Evolutionary conservation across 2,797 vertebrate species (phyloP).

Genomic region (Pipistrellus kuhlii): DNA sequence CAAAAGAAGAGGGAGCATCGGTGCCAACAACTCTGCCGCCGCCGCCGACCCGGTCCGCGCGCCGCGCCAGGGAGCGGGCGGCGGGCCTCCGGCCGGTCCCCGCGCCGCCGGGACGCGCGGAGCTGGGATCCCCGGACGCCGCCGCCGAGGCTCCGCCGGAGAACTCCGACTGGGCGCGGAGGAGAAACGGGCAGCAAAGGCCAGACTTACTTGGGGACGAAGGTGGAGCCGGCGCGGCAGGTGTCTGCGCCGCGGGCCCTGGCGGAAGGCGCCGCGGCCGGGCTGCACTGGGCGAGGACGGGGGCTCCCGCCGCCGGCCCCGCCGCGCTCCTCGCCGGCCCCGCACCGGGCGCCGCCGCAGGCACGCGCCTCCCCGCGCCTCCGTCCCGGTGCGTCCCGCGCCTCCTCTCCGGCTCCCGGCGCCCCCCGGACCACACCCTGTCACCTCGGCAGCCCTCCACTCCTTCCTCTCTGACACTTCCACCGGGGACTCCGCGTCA

Average conservation of each 20-base stretch:
- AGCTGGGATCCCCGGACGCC: not conserved
- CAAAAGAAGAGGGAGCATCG: conserved; percentile 52
- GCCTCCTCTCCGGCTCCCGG: not conserved
- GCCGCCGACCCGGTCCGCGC: not conserved
- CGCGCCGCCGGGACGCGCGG: not conserved
- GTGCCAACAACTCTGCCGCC: conserved; percentile 56
- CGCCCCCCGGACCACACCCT: conserved; percentile 77
- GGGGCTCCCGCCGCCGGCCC: conserved; percentile 62
- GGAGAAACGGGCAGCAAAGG: not conserved
- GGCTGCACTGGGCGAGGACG: conserved; percentile 64
- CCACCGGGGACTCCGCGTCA: conserved; percentile 68
- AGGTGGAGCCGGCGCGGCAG: conserved; percentile 77
- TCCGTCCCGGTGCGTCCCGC: not conserved
- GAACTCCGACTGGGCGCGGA: not conserved
- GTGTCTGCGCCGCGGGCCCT: conserved; percentile 66
- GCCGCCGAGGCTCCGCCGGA: not conserved
- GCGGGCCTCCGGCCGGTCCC: conserved; percentile 9
- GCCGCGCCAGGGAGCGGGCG: not conserved
- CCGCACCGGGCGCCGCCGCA: conserved; percentile 42
- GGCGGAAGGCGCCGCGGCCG: conserved; percentile 66
- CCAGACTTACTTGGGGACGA: conserved; percentile 79
- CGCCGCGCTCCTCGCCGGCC: conserved; percentile 56
- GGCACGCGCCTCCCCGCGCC: conserved; percentile 1
- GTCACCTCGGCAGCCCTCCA: conserved; percentile 72
- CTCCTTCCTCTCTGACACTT: conserved; percentile 76